Evolutionary conservation across 1,140 invertebrate species (phyloP).

Genomic region (Bombus picipes): DNA sequence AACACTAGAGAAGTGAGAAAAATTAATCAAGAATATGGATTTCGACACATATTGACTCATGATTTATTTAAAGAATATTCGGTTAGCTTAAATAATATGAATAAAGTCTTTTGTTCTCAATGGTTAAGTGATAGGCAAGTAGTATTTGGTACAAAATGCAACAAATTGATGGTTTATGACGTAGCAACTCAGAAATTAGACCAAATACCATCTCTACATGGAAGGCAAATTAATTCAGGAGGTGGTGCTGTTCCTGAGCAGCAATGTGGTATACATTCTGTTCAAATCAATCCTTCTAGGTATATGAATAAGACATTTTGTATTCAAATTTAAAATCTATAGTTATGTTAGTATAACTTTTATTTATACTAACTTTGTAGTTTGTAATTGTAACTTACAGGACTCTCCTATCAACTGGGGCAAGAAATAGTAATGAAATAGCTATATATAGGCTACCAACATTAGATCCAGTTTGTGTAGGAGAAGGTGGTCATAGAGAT

Average conservation of each 20-base stretch:
- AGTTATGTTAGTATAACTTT: neutral
- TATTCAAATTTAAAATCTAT: neutral
- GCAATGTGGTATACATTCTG: constrained; percentile 95
- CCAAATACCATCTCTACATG: constrained; percentile 92
- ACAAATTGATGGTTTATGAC: constrained; percentile 89
- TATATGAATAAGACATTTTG: constrained; percentile 47
- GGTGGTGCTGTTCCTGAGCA: constrained; percentile 84
- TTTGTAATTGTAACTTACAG: constrained; percentile 70
- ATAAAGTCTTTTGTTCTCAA: constrained; percentile 98
- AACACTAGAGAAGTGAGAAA: constrained; percentile 88
- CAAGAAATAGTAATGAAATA: constrained; percentile 95
- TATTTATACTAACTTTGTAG: neutral
- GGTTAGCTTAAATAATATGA: constrained; percentile 92
- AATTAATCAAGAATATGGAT: constrained; percentile 90
- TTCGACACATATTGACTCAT: constrained; percentile 92
- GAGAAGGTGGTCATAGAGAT: constrained; percentile 94
- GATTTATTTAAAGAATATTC: constrained; percentile 94
- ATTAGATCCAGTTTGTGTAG: constrained; percentile 96
- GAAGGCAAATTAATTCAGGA: constrained; percentile 83
- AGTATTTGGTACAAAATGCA: constrained; percentile 98
- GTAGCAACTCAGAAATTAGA: constrained; percentile 85
- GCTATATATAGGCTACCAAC: constrained; percentile 96
- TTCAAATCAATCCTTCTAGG: constrained; percentile 96
- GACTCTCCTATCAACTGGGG: constrained; percentile 95
- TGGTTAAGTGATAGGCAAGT: constrained; percentile 97